phyloP scores from a whole-genome alignment of 2,113 vertebrate species.

The Arizona elegans region DNA sequence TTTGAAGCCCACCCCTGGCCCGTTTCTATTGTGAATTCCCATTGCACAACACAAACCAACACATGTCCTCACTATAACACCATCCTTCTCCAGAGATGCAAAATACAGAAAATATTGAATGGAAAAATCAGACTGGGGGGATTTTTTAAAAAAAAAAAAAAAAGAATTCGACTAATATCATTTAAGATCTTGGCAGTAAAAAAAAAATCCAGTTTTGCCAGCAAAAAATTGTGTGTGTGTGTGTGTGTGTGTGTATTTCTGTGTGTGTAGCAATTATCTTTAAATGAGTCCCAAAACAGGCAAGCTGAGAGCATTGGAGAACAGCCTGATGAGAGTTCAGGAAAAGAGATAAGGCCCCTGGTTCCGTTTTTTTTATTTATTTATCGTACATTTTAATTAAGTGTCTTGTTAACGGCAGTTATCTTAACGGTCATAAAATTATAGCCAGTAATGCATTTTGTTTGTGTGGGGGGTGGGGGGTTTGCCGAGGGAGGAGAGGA shows the following conservation, averaged over 20 bases:
- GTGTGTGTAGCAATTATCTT: slow-evolving; percentile 92
- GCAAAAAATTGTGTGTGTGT: slow-evolving; percentile 70
- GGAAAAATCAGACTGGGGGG: slow-evolving; percentile 71
- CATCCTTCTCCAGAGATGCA: slow-evolving; percentile 65
- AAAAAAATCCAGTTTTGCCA: slow-evolving; percentile 90
- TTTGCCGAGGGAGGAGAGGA: slow-evolving; percentile 74
- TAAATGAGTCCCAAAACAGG: slow-evolving; percentile 96
- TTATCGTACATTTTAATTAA: slow-evolving; percentile 99
- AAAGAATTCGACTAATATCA: slow-evolving; percentile 94
- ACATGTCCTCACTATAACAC: slow-evolving; percentile 65
- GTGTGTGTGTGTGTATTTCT: neutral
- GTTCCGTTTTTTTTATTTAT: slow-evolving; percentile 77
- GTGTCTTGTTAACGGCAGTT: slow-evolving; percentile 99
- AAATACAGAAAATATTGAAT: slow-evolving; percentile 76
- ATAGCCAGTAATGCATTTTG: slow-evolving; percentile 99
- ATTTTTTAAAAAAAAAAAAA: no score
- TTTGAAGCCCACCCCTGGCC: slow-evolving; percentile 18
- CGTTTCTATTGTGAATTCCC: slow-evolving; percentile 57
- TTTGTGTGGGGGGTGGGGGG: slow-evolving; percentile 77
- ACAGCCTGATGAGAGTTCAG: slow-evolving; percentile 86
- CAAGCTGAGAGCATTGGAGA: slow-evolving; percentile 91
- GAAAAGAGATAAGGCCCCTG: slow-evolving; percentile 94
- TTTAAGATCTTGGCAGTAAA: slow-evolving; percentile 95
- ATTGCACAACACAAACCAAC: slow-evolving; percentile 63
- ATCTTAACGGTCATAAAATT: slow-evolving; percentile 99